Conservation (phyloP, 1,140 invertebrate species). For the Drosophila sucinea region DNA sequence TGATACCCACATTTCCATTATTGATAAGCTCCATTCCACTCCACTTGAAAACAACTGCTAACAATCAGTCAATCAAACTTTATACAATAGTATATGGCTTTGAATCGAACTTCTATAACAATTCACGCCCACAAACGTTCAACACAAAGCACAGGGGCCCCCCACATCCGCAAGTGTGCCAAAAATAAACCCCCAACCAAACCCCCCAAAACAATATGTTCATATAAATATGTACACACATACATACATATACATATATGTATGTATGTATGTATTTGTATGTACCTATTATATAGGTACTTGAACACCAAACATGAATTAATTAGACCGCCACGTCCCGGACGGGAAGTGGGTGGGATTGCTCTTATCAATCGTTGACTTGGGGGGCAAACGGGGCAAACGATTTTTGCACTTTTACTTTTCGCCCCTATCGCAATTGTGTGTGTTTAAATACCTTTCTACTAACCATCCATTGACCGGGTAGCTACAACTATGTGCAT, state of each 20-base stretch:
- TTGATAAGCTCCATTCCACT: slow-evolving; percentile 1
- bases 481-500: background rate
- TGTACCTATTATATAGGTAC: background rate
- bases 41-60: slow-evolving; percentile 20
- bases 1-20: slow-evolving; percentile 13
- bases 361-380: slow-evolving; percentile 7
- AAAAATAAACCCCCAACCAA: slow-evolving; percentile 5
- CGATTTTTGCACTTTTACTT: slow-evolving; percentile 7
- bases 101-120: slow-evolving; percentile 8
- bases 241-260: background rate
- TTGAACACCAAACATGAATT: slow-evolving; percentile 8
- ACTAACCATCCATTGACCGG: background rate
- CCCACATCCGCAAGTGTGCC: slow-evolving; percentile 6
- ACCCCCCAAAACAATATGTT: background rate
- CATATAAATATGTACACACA: background rate
- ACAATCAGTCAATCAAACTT: slow-evolving; percentile 13
- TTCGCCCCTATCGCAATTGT: background rate
- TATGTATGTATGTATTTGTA: background rate
- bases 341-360: background rate
- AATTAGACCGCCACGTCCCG: slow-evolving; percentile 5
- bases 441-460: background rate
- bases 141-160: background rate
- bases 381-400: background rate
- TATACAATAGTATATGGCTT: slow-evolving; percentile 11
- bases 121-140: background rate